These are phyloP conservation scores for Zhuqinia jingwanae DNA, from an alignment of 2,888 invertebrate genomes.

Conservation along the genomic window DNA sequence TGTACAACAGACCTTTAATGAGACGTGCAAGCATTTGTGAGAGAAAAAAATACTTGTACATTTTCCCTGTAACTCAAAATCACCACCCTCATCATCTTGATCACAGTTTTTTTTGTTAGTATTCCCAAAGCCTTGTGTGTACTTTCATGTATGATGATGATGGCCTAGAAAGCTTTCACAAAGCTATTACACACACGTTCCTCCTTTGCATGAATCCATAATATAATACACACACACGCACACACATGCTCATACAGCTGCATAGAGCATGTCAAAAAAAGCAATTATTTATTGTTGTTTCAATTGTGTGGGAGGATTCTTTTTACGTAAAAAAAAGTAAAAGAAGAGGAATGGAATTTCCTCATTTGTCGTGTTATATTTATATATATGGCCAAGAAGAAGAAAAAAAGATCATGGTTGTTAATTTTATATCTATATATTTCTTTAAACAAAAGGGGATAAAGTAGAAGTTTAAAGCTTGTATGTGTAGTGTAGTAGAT, in stretches of 20 bases:
- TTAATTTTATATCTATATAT: too few relatives aligned
- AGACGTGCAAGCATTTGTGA: not conserved
- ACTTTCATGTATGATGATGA: not conserved
- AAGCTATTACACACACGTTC: too few relatives aligned
- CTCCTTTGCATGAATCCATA: too few relatives aligned
- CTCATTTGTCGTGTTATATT: slow-evolving; percentile 29
- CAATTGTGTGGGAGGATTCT: slow-evolving; percentile 48
- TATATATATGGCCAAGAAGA: not conserved
- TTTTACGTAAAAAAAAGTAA: too few relatives aligned
- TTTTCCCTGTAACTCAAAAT: too few relatives aligned
- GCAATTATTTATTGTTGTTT: slow-evolving; percentile 60
- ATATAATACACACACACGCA: too few relatives aligned
- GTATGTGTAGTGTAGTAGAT: too few relatives aligned
- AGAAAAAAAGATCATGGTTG: not conserved
- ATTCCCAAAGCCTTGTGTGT: slow-evolving; percentile 2
- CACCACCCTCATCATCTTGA: not conserved
- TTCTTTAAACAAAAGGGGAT: slow-evolving; percentile 9
- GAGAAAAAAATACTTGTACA: too few relatives aligned
- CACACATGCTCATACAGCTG: not conserved
- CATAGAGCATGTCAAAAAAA: not conserved
- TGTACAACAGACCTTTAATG: not conserved
- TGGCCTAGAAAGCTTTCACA: not conserved
- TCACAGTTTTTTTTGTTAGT: not conserved
- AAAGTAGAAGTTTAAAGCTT: not conserved
- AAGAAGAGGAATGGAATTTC: not conserved